phyloP scores from a whole-genome alignment of 2,113 vertebrate species.

The Limanda limanda region DNA sequence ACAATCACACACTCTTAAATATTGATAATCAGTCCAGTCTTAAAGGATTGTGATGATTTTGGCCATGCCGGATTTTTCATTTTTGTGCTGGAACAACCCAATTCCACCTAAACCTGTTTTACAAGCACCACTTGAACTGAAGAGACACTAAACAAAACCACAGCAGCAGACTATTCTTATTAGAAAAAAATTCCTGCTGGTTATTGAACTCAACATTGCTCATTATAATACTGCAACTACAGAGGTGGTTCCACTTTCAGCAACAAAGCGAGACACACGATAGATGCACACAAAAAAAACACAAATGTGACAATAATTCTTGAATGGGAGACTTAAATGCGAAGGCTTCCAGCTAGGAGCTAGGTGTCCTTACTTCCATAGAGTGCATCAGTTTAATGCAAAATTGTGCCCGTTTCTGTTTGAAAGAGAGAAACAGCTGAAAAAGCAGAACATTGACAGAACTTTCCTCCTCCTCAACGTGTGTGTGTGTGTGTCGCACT shows the following conservation, averaged over 20 bases:
- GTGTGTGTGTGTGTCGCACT: not conserved
- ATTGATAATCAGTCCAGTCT: conserved; percentile 14
- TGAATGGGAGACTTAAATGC: conserved; percentile 6
- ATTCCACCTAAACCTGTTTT: conserved; percentile 22
- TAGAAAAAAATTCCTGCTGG: not conserved
- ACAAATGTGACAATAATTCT: not conserved
- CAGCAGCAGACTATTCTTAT: conserved; percentile 6
- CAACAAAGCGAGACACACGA: conserved; percentile 44
- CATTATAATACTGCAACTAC: conserved; percentile 67
- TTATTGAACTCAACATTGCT: conserved; percentile 29
- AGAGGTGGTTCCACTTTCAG: conserved; percentile 47
- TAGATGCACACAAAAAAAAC: conserved; percentile 15
- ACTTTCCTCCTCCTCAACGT: conserved; percentile 22
- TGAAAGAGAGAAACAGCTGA: conserved; percentile 22
- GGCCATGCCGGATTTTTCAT: not conserved
- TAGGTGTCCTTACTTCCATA: conserved; percentile 3
- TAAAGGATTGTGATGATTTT: conserved; percentile 9
- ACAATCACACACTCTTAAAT: conserved; percentile 23
- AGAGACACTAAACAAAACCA: not conserved
- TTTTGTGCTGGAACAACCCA: conserved; percentile 30
- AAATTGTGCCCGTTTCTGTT: conserved; percentile 31
- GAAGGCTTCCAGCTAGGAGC: conserved; percentile 16
- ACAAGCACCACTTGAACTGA: conserved; percentile 31
- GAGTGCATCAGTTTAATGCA: conserved; percentile 6
- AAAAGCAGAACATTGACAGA: conserved; percentile 31